These are phyloP conservation scores for Ischnura elegans DNA, from an alignment of 2,888 invertebrate genomes.

Conservation along the genomic window DNA sequence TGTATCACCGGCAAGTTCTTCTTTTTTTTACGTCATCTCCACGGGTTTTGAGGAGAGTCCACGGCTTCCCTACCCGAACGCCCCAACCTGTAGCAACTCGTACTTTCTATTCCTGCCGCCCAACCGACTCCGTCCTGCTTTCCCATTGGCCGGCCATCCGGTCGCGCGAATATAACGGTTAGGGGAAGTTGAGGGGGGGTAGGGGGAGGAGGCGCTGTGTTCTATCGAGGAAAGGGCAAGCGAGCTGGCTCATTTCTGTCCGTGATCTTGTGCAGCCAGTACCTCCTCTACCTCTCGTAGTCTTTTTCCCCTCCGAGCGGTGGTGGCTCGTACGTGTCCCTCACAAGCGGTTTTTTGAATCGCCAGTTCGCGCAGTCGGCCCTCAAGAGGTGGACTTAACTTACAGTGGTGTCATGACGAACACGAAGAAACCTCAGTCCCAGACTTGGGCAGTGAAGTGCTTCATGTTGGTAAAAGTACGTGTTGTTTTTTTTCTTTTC, in stretches of 20 bases:
- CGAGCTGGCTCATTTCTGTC: slow-evolving; percentile 21
- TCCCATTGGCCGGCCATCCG: slow-evolving; percentile 43
- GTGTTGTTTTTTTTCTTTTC: neutral
- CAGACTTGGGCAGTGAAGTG: slow-evolving; percentile 26
- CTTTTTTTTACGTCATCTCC: neutral
- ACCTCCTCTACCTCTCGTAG: neutral
- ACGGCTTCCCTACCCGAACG: slow-evolving; percentile 9
- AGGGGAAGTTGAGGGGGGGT: neutral
- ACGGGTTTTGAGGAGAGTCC: neutral
- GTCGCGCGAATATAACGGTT: slow-evolving; percentile 49
- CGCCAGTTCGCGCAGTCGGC: neutral
- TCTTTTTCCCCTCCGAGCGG: too few species aligned
- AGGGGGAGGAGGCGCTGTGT: neutral
- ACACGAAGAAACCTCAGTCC: slow-evolving; percentile 13
- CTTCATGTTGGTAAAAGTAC: slow-evolving; percentile 33
- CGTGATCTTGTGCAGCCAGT: neutral
- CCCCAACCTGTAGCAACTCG: slow-evolving; percentile 36
- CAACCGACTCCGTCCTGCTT: slow-evolving; percentile 19
- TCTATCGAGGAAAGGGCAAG: slow-evolving; percentile 16
- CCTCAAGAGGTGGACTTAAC: neutral
- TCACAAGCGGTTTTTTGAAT: slow-evolving; percentile 1
- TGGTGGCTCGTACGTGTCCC: neutral
- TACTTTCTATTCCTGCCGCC: slow-evolving; percentile 12
- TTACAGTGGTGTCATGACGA: neutral
- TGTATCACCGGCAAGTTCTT: neutral